Percentiles rank a stretch among this genome's conserved stretches.
These are phyloP conservation scores for Tachycineta bicolor DNA, from an alignment of 2,113 vertebrate genomes.

Conservation along the genomic window DNA sequence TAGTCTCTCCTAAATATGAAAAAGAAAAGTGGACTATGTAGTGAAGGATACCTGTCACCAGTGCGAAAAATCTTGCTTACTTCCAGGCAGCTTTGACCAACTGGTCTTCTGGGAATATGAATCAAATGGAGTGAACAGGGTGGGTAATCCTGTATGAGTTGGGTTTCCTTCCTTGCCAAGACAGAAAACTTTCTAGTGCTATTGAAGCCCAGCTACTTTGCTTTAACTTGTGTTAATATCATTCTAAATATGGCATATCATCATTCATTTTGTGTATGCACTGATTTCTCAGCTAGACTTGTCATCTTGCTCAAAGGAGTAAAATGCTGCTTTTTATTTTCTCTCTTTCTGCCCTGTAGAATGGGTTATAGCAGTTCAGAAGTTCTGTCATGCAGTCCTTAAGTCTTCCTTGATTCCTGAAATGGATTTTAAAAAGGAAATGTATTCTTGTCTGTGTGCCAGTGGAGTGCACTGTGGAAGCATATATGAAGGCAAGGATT, in stretches of 20 bases:
- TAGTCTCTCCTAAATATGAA: not conserved
- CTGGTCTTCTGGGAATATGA: not conserved
- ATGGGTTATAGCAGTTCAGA: not conserved
- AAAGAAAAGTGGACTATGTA: not conserved
- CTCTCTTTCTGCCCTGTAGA: not conserved
- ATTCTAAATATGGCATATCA: not conserved
- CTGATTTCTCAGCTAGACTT: not conserved
- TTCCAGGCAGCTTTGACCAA: not conserved
- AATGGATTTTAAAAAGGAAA: not conserved
- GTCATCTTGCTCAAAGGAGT: not conserved
- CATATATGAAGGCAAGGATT: not conserved
- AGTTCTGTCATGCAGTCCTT: not conserved
- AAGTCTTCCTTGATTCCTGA: not conserved
- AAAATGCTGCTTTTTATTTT: not conserved
- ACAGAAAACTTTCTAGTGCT: not conserved
- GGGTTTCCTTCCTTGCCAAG: not conserved
- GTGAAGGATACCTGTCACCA: not conserved
- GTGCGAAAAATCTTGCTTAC: not conserved
- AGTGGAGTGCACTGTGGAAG: constrained; percentile 51
- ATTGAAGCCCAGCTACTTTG: not conserved
- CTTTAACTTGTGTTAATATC: not conserved
- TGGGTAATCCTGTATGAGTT: fast-evolving
- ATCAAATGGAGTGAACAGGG: not conserved
- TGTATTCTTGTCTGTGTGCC: not conserved
- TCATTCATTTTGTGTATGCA: not conserved